phyloP scores from a whole-genome alignment of 2,797 vertebrate species.

The Leptatherina wallacei region DNA sequence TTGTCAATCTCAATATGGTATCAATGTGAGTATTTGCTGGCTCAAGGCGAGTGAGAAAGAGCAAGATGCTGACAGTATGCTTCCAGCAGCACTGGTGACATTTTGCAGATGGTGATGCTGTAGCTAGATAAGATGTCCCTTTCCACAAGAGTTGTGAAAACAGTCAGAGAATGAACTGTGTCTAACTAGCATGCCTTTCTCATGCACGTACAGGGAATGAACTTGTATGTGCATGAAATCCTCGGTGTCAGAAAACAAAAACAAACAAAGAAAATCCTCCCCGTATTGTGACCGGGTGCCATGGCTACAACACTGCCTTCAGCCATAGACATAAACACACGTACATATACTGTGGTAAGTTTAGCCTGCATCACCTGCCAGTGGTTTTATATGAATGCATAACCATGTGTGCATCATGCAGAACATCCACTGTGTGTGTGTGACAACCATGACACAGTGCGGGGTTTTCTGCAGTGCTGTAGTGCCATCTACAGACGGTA shows the following conservation, averaged over 20 bases:
- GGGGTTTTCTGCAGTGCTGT: constrained; percentile 61
- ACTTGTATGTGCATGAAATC: constrained; percentile 3
- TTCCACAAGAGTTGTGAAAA: constrained; percentile 45
- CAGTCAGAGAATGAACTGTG: constrained; percentile 35
- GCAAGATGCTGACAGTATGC: constrained; percentile 36
- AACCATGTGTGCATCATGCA: constrained; percentile 25
- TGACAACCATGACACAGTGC: background rate
- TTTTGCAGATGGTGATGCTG: constrained; percentile 31
- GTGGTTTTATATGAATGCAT: constrained; percentile 22
- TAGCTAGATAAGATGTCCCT: constrained; percentile 50
- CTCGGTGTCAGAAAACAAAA: constrained; percentile 28
- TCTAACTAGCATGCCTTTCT: constrained; percentile 21
- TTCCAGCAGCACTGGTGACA: constrained; percentile 39
- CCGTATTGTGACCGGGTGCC: constrained; percentile 45
- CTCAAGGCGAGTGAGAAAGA: constrained; percentile 15
- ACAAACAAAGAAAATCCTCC: constrained; percentile 47
- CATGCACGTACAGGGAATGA: constrained; percentile 19
- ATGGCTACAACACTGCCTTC: constrained; percentile 1
- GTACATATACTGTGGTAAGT: constrained; percentile 24
- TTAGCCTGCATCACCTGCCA: background rate
- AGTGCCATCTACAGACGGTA: constrained; percentile 77
- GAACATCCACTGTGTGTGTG: background rate
- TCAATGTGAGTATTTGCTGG: constrained; percentile 25
- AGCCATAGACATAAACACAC: constrained; percentile 18
- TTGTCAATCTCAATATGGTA: constrained; percentile 55